Base-by-base conservation (phyloP, 2,797 vertebrate genomes). In the Yasuhikotakia modesta region DNA sequence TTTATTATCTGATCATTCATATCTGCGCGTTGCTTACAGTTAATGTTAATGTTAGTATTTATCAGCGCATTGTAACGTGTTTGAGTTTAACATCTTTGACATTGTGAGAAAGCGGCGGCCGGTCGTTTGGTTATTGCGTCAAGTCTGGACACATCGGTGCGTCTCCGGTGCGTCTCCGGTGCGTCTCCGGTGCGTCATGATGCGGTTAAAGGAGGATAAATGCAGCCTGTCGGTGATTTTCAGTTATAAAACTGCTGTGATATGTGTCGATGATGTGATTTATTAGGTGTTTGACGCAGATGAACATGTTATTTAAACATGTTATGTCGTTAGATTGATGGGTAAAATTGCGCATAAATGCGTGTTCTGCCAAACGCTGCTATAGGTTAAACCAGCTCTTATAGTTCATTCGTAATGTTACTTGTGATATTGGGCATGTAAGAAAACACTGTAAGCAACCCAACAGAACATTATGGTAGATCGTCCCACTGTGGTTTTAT, bases 141-240 rank as follows among this genome's bases (percentile, higher is more conserved):
- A 72, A 52, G 52, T 82, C 53, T 61, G 39, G 70, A 30, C 70
- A 46, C 69, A 70, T 43, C 7, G 39, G 48, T 60, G 79, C 11
- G 52, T 57, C 60, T 81, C 64, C 67, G 63, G 8, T n/a, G n/a
- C 45, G 11, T 76, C 27, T 70, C 71, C 67, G 63, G 80, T 85
- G 71, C 78, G 81, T 19, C 75, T 82, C 74, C 82, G 76, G 65
- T 83, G n/a, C n/a, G n/a, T n/a, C n/a, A n/a, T 64, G 74, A 68
- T 14, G 35, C 5, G 30, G 19, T 13, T 55, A 13, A 24, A 10
- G 1, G 4, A 64, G n/a, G n/a, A n/a, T n/a, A n/a, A n/a, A n/a
- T n/a, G n/a, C n/a, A n/a, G 14, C 43, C 17, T 45, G 66, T 43
- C 43, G 3, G 19, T 78, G 68, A 27, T 27, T 69, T 65, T 22